Percentiles rank a stretch among this genome's conserved stretches.
Conservation (phyloP, 2,888 invertebrate species). For the Anticlea derivata region DNA sequence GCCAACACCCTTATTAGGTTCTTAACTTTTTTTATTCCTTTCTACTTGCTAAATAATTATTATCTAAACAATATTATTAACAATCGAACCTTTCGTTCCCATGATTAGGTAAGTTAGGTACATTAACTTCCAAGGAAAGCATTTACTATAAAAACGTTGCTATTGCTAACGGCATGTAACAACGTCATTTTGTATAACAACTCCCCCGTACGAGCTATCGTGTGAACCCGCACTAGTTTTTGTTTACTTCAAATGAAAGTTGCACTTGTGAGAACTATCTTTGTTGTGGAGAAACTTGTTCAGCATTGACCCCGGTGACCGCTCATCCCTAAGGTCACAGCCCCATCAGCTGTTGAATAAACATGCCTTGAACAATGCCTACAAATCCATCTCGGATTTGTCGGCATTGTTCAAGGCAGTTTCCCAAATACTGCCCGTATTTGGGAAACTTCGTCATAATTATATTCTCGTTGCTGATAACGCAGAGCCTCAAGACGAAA, state of each 20-base stretch:
- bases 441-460: too few species aligned
- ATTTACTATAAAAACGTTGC: slow-evolving; percentile 57
- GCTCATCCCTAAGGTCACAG: slow-evolving; percentile 37
- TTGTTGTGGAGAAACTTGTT: slow-evolving; percentile 64
- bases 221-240: slow-evolving; percentile 76
- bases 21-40: not conserved
- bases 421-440: too few species aligned
- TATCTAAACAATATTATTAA: not conserved
- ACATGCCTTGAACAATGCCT: not conserved
- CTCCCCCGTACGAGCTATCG: slow-evolving; percentile 55
- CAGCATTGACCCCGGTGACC: slow-evolving; percentile 66
- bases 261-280: slow-evolving; percentile 75
- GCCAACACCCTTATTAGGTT: not conserved
- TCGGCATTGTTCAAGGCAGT: too few species aligned
- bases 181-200: slow-evolving; percentile 48
- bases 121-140: slow-evolving; percentile 61
- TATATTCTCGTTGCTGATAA: too few species aligned
- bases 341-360: slow-evolving; percentile 10
- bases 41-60: not conserved
- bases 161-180: slow-evolving; percentile 25
- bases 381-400: too few species aligned
- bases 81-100: slow-evolving; percentile 44
- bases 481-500: too few species aligned
- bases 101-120: slow-evolving; percentile 30
- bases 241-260: slow-evolving; percentile 79